phyloP scores from a whole-genome alignment of 2,888 invertebrate species.

The Pandemis heparana region DNA sequence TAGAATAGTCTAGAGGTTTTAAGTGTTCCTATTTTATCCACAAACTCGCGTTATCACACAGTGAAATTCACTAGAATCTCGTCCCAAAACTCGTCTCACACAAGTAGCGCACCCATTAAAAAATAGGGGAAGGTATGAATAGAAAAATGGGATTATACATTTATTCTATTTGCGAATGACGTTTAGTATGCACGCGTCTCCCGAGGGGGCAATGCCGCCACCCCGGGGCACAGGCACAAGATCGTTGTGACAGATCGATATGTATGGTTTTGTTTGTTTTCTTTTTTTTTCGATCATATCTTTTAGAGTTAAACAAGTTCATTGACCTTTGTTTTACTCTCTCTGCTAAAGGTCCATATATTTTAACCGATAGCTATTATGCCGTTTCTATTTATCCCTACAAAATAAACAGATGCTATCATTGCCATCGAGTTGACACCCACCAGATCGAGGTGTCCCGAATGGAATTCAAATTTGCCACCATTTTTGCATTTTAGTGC shows the following conservation, averaged over 20 bases:
- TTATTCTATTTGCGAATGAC: conserved; percentile 77
- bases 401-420: too few relatives aligned
- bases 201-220: conserved; percentile 45
- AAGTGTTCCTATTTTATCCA: background rate
- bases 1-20: too few relatives aligned
- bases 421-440: too few relatives aligned
- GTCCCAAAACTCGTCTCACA: background rate
- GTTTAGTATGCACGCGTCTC: conserved; percentile 73
- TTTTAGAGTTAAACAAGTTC: too few relatives aligned
- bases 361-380: too few relatives aligned
- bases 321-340: too few relatives aligned
- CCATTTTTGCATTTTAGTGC: too few relatives aligned
- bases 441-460: too few relatives aligned
- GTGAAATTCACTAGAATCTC: conserved; percentile 4
- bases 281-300: background rate
- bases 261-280: background rate
- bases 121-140: conserved; percentile 53
- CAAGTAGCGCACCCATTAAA: conserved; percentile 40
- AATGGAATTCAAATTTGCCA: too few relatives aligned
- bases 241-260: conserved; percentile 33
- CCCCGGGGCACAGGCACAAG: conserved; percentile 1
- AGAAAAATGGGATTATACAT: conserved; percentile 78
- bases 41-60: background rate
- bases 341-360: too few relatives aligned
- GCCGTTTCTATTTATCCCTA: too few relatives aligned